phyloP scores from a whole-genome alignment of 2,797 vertebrate species.

The Oophaga sylvatica region DNA sequence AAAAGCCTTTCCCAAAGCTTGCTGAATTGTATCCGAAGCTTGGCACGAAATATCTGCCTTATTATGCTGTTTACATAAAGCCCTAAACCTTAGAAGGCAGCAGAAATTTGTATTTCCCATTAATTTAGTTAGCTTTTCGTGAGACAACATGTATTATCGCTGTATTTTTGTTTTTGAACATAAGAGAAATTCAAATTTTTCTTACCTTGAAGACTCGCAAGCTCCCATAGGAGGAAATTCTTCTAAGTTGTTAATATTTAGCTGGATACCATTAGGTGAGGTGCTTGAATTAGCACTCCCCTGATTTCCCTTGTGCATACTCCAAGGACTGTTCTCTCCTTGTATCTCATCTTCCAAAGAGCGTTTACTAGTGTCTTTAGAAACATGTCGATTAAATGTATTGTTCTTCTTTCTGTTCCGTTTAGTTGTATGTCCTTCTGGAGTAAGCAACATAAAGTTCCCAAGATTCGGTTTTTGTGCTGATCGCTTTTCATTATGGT shows the following conservation, averaged over 20 bases:
- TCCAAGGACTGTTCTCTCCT: constrained; percentile 65
- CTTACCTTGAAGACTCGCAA: constrained; percentile 79
- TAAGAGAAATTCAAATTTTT: background rate
- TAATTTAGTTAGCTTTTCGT: background rate
- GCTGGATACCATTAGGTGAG: constrained; percentile 65
- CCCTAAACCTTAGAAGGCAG: too few relatives aligned
- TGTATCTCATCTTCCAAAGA: constrained; percentile 70
- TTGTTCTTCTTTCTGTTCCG: constrained; percentile 66
- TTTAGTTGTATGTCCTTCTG: constrained; percentile 66
- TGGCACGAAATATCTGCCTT: too few relatives aligned
- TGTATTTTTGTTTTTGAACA: background rate
- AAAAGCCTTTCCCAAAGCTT: too few relatives aligned
- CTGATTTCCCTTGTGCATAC: constrained; percentile 67
- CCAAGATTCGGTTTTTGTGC: constrained; percentile 75
- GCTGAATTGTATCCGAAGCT: too few relatives aligned
- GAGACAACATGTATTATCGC: too few relatives aligned
- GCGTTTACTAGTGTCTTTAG: constrained; percentile 71
- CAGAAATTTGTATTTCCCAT: background rate
- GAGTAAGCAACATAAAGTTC: constrained; percentile 75
- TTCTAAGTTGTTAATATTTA: constrained; percentile 93
- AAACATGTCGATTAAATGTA: constrained; percentile 65
- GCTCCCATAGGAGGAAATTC: constrained; percentile 92
- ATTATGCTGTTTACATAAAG: too few relatives aligned
- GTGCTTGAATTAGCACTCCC: constrained; percentile 67
- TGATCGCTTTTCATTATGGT: constrained; percentile 70